Evolutionary conservation across 2,797 vertebrate species (phyloP), one percentile per base, ranked within the genome.

Genomic region (Tragelaphus eurycerus): DNA sequence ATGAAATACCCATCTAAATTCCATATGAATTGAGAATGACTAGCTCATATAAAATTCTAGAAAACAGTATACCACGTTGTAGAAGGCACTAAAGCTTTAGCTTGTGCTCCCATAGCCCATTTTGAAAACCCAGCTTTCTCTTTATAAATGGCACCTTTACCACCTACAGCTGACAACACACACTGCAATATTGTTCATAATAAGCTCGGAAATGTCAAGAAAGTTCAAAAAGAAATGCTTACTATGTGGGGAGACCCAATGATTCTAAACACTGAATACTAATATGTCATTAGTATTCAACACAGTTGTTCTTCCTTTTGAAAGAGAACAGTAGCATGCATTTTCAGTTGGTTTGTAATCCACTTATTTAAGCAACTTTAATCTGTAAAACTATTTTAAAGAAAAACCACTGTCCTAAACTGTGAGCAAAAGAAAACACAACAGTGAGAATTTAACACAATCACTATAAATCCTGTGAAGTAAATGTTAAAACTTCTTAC

Each of bases 1-100:
- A 92, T 60, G 96, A 96, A 98, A 98, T 43, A 98, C 88, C 96
- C 96, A 98, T 2, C 97, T 97, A 98, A 89, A 97, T 97, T 86
- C 96, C 74, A 0, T 57, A 98, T 83, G 87, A 98, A 93, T 10
- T 92, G 57, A 97, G 96, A 97, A 94, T 97, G 79, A 97, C 54
- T 27, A 98, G 95, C 97, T 98, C 98, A 96, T 92, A 98, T 2
- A 98, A 67, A 97, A 98, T 97, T 98, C 97, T 98, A 98, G 79
- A 98, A 98, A 99, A 99, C 97, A 98, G 96, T 87, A 97, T 90
- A 98, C 92, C 98, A 98, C 97, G 97, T 98, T 98, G 98, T 97
- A 99, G 97, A 99, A 99, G 99, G 99, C 99, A 99, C 99, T 99
- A 98, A 98, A 99, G 98, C 99, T 97, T 99, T 97, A 98, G 98